Base-by-base conservation (phyloP, 2,888 invertebrate species). In the Hylaea fasciaria region DNA sequence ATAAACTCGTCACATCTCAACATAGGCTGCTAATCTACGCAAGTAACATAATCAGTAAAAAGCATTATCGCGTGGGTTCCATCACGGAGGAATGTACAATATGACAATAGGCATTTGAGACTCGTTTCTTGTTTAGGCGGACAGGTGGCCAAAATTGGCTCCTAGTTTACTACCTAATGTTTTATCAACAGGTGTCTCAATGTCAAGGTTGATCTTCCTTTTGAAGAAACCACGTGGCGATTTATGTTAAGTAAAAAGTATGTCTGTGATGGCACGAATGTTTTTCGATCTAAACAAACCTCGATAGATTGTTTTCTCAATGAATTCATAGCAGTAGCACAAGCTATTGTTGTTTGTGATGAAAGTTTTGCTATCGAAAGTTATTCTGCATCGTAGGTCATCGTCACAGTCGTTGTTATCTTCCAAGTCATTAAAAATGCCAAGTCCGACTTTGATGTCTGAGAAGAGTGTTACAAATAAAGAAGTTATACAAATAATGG, bases 101-200 rank as follows among this genome's bases (percentile, higher is more conserved):
- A 32, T 1, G 32, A 7, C 35, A 53, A 53, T 48, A 44, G 43
- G 16, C 14, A 46, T 32, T 12, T 1, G 13, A 51, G 40, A 53
- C 49, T 54, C 52, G 54, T 55, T 55, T 62, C 53, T 53, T 54
- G 57, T 64, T 58, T 64, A 46, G 68, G 68, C 59, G 64, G 66
- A 64, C 60, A 62, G 57, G 28, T 60, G 9, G 2, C 66, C 60
- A 35, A 62, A 66, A 52, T 56, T 41, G 54, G 60, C 49, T 54
- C 37, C 53, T 40, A 45, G 64, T 64, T 54, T 57, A 43, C 50
- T 45, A 52, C 13, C 17, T 14, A 44, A 29, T 43, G n/a, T 44
- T 17, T 46, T 37, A 35, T 28, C 10, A 54, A 52, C 64, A 66
- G 64, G 55, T 65, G 58, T 44, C 43, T 37, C 66, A 65, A 59